Base-by-base conservation (phyloP, 2,888 invertebrate species). In the Ecdyonurus torrentis region DNA sequence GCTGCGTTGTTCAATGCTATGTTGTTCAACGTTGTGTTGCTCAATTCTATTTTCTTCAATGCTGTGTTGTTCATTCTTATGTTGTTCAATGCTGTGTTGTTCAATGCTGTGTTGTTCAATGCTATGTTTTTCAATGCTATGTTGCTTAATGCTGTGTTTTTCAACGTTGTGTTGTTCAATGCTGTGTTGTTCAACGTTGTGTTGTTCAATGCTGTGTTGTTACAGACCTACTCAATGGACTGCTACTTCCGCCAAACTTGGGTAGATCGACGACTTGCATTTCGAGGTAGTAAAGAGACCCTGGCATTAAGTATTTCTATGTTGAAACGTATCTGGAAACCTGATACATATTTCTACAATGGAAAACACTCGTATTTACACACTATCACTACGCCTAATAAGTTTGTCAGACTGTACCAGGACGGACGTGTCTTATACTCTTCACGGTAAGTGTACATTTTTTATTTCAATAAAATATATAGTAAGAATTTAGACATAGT, bases 241-340 rank as follows among this genome's bases (percentile, higher is more conserved):
- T 89, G 89, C 73, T 91, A 91, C 75, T 91, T 91, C 76, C 86
- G 90, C 0, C 90, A 91, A 73, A 84, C 85, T 22, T 91, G 91
- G 91, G 82, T 85, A 64, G 91, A 91, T 75, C 79, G 81, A 64
- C 80, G 90, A 37, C 78, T 91, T 66, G 84, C 85, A n/a, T 89
- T 88, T 73, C 73, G 77, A 63, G 78, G 78, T 60, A 68, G 70
- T 2, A 79, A 79, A 66, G 82, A 83, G 70, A 84, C 84, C 37
- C 77, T 89, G 65, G 86, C 88, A 0, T 77, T 90, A 66, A 87
- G 86, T 71, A 87, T 89, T 70, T 86, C 86, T 64, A 88, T 90
- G 84, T 75, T 91, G 71, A 83, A 84, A 64, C 79, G 82, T 70
- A 88, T 91, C 69, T 91, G 91, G 91, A 89, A 88, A 72, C 90